phyloP scores from a whole-genome alignment of 1,140 invertebrate genomes.

The Antheraea mylitta region DNA sequence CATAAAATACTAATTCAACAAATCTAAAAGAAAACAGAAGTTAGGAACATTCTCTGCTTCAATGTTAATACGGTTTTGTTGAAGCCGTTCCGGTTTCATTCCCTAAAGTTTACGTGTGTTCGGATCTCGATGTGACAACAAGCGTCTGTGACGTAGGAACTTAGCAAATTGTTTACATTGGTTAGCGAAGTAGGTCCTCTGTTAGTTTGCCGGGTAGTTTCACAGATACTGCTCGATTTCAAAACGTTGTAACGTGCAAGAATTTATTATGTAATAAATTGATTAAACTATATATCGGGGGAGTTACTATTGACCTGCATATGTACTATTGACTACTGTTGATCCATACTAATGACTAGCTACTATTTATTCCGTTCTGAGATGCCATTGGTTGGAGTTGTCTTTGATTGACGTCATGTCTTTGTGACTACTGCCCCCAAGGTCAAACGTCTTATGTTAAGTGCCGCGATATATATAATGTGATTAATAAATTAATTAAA shows the following conservation, averaged over 20 bases:
- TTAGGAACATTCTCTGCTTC: background rate
- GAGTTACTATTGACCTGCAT: no score
- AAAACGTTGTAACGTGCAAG: background rate
- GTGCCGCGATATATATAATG: no score
- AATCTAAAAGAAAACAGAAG: background rate
- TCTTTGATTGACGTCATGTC: no score
- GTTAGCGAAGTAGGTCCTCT: background rate
- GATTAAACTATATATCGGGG: no score
- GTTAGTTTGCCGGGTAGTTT: background rate
- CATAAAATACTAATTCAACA: background rate
- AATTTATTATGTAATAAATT: no score
- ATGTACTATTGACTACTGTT: no score
- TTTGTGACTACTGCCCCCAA: no score
- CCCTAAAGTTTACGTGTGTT: slow-evolving; percentile 1
- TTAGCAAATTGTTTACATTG: slow-evolving; percentile 3
- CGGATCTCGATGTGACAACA: background rate
- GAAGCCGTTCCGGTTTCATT: slow-evolving; percentile 1
- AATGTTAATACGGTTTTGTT: background rate
- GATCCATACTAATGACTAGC: no score
- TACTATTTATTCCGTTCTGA: no score
- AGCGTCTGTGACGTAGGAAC: background rate
- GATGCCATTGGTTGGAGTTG: no score
- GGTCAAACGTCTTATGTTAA: no score
- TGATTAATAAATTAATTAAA: no score
- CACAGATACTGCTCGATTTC: background rate